phyloP scores from a whole-genome alignment of 2,797 vertebrate genomes.

The Neopelma chrysocephalum region DNA sequence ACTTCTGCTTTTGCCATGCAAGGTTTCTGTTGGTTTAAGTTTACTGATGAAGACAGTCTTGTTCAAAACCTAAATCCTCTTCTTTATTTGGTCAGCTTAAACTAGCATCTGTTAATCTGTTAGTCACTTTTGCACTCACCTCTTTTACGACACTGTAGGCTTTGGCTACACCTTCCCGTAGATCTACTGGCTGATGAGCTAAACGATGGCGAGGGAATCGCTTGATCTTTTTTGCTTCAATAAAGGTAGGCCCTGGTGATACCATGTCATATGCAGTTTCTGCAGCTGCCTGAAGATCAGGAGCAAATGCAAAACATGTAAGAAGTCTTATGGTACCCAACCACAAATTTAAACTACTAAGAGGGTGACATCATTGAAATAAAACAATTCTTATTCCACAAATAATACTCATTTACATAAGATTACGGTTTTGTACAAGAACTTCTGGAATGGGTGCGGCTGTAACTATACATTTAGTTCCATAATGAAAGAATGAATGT shows the following conservation, averaged over 20 bases:
- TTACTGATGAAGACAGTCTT: background rate
- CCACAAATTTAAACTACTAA: background rate
- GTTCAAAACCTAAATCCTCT: background rate
- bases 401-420: background rate
- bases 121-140: slow-evolving; percentile 72
- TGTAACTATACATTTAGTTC: background rate
- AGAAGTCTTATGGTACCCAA: background rate
- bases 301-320: background rate
- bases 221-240: slow-evolving; percentile 86
- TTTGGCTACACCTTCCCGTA: slow-evolving; percentile 96
- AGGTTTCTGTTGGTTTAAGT: background rate
- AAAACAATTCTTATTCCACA: background rate
- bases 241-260: slow-evolving; percentile 90
- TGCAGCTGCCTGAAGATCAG: slow-evolving; percentile 86
- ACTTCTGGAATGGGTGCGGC: background rate
- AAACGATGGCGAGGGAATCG: slow-evolving; percentile 88
- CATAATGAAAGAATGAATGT: background rate
- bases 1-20: background rate
- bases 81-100: background rate
- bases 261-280: slow-evolving; percentile 99
- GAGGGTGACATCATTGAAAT: background rate
- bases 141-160: slow-evolving; percentile 97
- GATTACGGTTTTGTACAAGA: background rate
- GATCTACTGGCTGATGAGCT: slow-evolving; percentile 93
- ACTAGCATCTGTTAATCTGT: background rate